These are phyloP conservation scores for Todiramphus chloris DNA, from an alignment of 2,113 vertebrate species.

Conservation along the genomic window DNA sequence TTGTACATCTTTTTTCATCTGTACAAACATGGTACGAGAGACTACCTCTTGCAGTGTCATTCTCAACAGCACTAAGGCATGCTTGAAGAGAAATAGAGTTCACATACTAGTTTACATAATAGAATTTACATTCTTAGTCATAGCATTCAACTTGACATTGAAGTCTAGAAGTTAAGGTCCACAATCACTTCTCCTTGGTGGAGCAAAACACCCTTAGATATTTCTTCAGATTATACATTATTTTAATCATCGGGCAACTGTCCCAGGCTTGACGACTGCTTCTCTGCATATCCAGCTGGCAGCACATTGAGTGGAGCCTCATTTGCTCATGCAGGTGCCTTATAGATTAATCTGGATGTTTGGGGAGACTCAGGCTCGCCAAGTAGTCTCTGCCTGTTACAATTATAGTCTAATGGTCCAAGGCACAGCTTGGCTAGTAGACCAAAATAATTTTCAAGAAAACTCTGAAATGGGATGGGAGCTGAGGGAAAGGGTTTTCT, in stretches of 20 bases:
- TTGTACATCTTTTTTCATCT: not conserved
- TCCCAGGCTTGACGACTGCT: not conserved
- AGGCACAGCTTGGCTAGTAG: not conserved
- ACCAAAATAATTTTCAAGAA: not conserved
- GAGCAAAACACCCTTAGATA: not conserved
- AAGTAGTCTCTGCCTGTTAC: not conserved
- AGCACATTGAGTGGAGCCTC: not conserved
- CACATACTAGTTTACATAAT: not conserved
- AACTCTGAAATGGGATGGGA: not conserved
- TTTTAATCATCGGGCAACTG: not conserved
- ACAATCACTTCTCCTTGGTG: not conserved
- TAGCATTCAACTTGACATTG: not conserved
- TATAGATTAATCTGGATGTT: not conserved
- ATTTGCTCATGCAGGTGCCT: not conserved
- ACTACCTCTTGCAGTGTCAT: not conserved
- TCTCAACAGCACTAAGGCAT: not conserved
- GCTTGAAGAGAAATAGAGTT: not conserved
- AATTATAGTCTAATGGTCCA: slow-evolving; percentile 2
- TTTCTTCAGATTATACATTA: not conserved
- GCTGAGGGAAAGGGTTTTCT: not conserved
- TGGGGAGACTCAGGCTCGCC: not conserved
- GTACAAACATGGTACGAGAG: not conserved
- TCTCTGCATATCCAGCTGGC: not conserved
- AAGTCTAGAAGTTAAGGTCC: not conserved
- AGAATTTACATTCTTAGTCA: not conserved